Evolutionary conservation across 2,797 vertebrate species (phyloP), one percentile per base, ranked within the genome.

Genomic region (Falco rusticolus): DNA sequence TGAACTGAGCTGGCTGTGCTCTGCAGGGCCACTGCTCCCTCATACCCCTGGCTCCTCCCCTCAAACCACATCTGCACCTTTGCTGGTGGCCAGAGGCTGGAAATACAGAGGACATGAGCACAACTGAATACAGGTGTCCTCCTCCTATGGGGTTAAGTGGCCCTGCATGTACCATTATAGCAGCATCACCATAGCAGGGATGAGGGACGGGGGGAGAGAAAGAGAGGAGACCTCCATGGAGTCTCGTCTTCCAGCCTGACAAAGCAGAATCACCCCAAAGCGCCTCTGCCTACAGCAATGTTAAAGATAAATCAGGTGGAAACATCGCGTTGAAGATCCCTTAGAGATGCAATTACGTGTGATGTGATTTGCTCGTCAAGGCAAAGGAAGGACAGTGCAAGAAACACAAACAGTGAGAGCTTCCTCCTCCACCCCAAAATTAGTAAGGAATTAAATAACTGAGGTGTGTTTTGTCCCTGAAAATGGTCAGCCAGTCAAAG

Each of bases 121-220:
- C 20, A 68, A 17, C 16, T 14, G 28, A 56, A 53, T 11, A 3
- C 4, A 8, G 18, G 5, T 15, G 19, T 63, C 41, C 43, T 84
- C 39, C 39, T 87, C 20, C 39, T 41, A 1, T 3, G 7, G 8
- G n/a, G 56, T 75, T 79, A 71, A 43, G 25, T 18, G 53, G 14
- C 24, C 28, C 13, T 1, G 0, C 1, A 0, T 25, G 17, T 31
- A 41, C 33, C 65, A 8, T 47, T 57, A 54, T 0, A n/a, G 26
- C 22, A 76, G 45, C 33, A 50, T 20, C 34, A 72, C 18, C 31
- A 16, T 0, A 70, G 63, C n/a, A 31, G 43, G 25, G 16, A 59
- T 50, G 39, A 61, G n/a, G n/a, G 61, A 74, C 6, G 16, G 13
- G 7, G 34, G 13, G 37, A 18, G 45, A 45, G 39, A 34, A 56